Base-by-base conservation (phyloP, 1,140 invertebrate species). In the Cherax quadricarinatus region DNA sequence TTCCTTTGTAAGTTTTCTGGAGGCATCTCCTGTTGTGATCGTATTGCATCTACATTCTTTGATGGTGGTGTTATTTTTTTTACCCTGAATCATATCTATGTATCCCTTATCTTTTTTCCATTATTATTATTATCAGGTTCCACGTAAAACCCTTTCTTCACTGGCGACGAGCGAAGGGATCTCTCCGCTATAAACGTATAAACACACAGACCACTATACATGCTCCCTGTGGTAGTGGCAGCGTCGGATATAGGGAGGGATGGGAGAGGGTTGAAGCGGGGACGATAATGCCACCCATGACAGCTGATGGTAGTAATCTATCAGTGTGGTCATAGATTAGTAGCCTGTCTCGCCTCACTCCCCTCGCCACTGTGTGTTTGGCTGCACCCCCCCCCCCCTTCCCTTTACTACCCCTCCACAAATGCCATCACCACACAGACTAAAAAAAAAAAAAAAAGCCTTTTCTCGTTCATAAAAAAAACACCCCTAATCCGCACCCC, bases 241-340 rank as follows among this genome's bases (percentile, higher is more conserved):
- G 12, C 18, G 70, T 6, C 2, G n/a, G 62, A 5, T 14, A 16
- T 66, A 5, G 53, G 6, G 53, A 57, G 7, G 53, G 53, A 57
- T 14, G 53, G 30, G 53, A 57, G 53, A 14, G 53, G 9, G 53
- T 57, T 57, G 53, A 57, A 57, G 53, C 4, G 70, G 30, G 70
- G n/a, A 30, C 6, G 24, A 30, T 75, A 75, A 75, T 75, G 6
- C 24, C 16, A 9, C 21, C 70, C n/a, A 6, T 75, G 70, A 30
- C 70, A 75, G 70, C n/a, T 75, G 70, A 9, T 75, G 14, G 62
- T 6, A n/a, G 70, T 75, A 75, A 75, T 75, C 70, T n/a, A 75
- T 75, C 70, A 75, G 6, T 9, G 24, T 16, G 21, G 12, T 75
- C n/a, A 30, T 12, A 30, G 16, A 16, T 21, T 10, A 75, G n/a